phyloP scores from a whole-genome alignment of 2,113 vertebrate genomes.

The Catharus bicknelli region DNA sequence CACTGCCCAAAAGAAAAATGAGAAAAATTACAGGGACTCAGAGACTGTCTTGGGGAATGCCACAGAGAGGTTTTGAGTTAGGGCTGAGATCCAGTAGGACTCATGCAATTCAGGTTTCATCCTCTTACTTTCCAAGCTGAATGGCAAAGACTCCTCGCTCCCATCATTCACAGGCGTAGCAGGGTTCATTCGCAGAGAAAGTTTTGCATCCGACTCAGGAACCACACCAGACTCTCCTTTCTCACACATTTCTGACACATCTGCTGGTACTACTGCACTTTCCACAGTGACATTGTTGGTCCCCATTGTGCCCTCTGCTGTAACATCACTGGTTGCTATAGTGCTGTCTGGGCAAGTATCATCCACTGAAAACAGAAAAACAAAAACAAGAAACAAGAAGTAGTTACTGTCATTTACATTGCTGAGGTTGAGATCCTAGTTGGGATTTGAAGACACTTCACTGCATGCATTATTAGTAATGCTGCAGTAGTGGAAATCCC shows the following conservation, averaged over 20 bases:
- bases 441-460: background rate
- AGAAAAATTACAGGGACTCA: background rate
- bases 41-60: background rate
- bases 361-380: conserved; percentile 76
- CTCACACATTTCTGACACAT: conserved; percentile 72
- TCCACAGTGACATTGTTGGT: conserved; percentile 76
- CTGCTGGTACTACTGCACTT: conserved; percentile 76
- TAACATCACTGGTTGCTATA: conserved; percentile 74
- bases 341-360: conserved; percentile 80
- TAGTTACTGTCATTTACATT: background rate
- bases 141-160: conserved; percentile 82
- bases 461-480: background rate
- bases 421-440: background rate
- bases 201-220: conserved; percentile 77
- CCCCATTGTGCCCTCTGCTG: conserved; percentile 75
- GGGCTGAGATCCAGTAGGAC: background rate
- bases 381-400: conserved; percentile 3
- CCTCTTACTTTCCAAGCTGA: conserved; percentile 93
- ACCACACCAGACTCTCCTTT: conserved; percentile 44
- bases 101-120: background rate
- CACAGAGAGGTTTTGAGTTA: background rate
- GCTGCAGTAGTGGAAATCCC: background rate
- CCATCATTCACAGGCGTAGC: conserved; percentile 87
- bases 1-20: background rate
- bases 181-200: conserved; percentile 90